Base-by-base conservation (phyloP, 2,888 invertebrate genomes). In the Lepidonotus clava region DNA sequence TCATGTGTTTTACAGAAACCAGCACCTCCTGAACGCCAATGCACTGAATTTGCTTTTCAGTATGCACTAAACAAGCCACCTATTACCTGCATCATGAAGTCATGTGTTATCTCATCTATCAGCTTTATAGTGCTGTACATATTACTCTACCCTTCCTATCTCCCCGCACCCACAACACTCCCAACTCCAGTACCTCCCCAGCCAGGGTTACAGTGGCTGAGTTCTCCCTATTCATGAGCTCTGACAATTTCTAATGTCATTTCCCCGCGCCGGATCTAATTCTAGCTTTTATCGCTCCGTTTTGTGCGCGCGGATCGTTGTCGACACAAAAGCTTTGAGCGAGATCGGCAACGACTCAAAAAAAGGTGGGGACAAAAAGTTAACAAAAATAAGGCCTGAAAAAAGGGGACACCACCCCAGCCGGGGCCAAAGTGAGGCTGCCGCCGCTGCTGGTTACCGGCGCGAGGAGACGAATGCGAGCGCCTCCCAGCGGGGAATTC, bases 401-500 rank as follows among this genome's bases (percentile, higher is more conserved):
- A 34, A 71, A 71, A 80, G 32, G 41, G 28, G 32, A 34, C 6
- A 14, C 41, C 28, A 6, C 21, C 40, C 28, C 46, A n/a, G 8
- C 80, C 18, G 40, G 76, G 40, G 32, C 32, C 40, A 76, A 28
- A 76, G 76, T 34, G 36, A 28, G 36, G n/a, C 11, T 24, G 61
- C 21, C 71, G 71, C 36, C 71, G 71, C 36, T 18, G 32, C 46
- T 80, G 46, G 46, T 41, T 46, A 46, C 46, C 28, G 32, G 8
- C 28, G 80, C n/a, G 80, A 5, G 46, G 46, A 41, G 80, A 80
- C 80, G 80, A 41, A 76, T 14, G 4, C 21, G 28, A 80, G 80
- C 46, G 80, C 80, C 80, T 76, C 80, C 80, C 80, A 80, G 51
- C 46, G 46, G 80, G 51, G 41, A 51, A 24, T 40, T 80, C 80